Conservation (phyloP, 2,113 vertebrate genomes). For the Dinomys branickii region DNA sequence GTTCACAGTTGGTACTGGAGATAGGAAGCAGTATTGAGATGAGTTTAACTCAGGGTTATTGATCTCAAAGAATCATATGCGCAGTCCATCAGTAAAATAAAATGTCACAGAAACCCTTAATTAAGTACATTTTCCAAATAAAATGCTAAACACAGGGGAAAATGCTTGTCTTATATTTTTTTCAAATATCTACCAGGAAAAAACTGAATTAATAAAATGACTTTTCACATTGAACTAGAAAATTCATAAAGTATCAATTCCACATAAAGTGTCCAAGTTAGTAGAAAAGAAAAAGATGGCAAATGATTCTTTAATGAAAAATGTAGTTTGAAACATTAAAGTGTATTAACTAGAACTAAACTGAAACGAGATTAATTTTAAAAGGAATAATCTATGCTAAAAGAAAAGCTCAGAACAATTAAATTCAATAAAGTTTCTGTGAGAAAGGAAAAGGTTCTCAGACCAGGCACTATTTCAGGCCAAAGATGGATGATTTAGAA, state of each 20-base stretch:
- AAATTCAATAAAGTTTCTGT: neutral
- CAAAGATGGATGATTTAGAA: neutral
- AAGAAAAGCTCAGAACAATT: neutral
- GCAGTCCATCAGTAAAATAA: neutral
- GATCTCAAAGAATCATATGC: neutral
- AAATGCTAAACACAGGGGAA: neutral
- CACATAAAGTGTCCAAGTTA: neutral
- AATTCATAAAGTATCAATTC: neutral
- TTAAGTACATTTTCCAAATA: rapidly evolving
- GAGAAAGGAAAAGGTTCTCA: neutral
- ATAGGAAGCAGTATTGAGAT: neutral
- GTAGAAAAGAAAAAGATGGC: neutral
- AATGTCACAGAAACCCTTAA: neutral
- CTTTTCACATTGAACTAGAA: neutral
- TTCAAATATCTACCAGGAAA: neutral
- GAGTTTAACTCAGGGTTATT: neutral
- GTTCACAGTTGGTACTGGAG: neutral
- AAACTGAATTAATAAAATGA: neutral
- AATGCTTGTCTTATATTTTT: neutral
- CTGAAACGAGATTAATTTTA: neutral
- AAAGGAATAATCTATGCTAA: neutral
- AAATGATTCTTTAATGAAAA: neutral
- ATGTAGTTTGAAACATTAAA: neutral
- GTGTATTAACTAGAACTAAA: neutral
- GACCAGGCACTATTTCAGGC: neutral